Evolutionary conservation across 1,140 invertebrate genomes (phyloP).

Genomic region (Drosophila arizonae): DNA sequence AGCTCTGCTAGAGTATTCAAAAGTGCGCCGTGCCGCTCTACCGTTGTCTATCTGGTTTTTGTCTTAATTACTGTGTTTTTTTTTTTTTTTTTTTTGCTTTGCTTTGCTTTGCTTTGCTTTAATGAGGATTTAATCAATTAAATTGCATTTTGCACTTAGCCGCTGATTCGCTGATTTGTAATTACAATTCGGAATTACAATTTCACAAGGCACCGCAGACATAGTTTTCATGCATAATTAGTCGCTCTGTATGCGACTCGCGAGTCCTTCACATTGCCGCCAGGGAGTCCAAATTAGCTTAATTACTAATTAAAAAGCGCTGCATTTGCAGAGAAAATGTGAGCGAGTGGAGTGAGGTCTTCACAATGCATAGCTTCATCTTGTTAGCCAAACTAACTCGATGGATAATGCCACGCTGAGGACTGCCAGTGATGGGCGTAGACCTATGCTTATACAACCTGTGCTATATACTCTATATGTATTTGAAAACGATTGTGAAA

Average conservation of each 20-base stretch:
- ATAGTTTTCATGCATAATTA: slow-evolving; percentile 72
- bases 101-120: too few species aligned
- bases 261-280: slow-evolving; percentile 57
- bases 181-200: slow-evolving; percentile 35
- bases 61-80: slow-evolving; percentile 16
- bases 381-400: neutral
- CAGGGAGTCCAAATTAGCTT: neutral
- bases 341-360: neutral
- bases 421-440: neutral
- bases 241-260: slow-evolving; percentile 37
- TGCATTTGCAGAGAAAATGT: neutral
- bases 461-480: too few species aligned
- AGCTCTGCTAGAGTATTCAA: too few species aligned
- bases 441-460: too few species aligned
- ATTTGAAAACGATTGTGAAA: too few species aligned
- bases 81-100: too few species aligned
- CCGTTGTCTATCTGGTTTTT: slow-evolving; percentile 8
- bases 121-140: slow-evolving; percentile 15
- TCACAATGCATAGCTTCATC: neutral
- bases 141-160: slow-evolving; percentile 22
- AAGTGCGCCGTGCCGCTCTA: too few species aligned
- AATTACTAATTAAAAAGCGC: slow-evolving; percentile 6
- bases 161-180: slow-evolving; percentile 5
- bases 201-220: slow-evolving; percentile 54
- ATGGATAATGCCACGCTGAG: neutral